A percentile compares a stretch with the other conserved stretches of the same genome.
Evolutionary conservation across 2,888 invertebrate species (phyloP).

Genomic region (Blastobasis adustella): DNA sequence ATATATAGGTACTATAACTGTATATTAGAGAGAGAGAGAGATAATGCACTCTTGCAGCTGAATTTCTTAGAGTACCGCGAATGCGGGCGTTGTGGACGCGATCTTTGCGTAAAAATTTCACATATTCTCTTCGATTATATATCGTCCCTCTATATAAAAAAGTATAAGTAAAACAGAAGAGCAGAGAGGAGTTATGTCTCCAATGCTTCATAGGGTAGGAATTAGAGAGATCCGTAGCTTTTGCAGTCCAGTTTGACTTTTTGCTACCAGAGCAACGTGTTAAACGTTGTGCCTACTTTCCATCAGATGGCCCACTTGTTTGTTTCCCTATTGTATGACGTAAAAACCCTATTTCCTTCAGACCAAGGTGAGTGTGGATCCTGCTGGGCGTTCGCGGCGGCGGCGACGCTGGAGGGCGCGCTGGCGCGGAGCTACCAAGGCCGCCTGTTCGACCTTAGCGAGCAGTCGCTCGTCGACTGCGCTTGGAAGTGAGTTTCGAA

Average conservation of each 20-base stretch:
- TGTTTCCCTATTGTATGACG: not conserved
- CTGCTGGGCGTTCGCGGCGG: slow-evolving; percentile 40
- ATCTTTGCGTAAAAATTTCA: too few relatives aligned
- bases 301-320: not conserved
- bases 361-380: slow-evolving; percentile 40
- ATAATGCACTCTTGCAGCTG: too few relatives aligned
- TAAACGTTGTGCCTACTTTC: not conserved
- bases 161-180: too few relatives aligned
- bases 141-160: too few relatives aligned
- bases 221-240: not conserved
- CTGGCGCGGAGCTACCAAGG: slow-evolving; percentile 31
- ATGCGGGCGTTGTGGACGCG: too few relatives aligned
- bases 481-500: slow-evolving; percentile 35
- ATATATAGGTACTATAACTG: too few relatives aligned
- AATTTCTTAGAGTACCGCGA: too few relatives aligned
- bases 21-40: too few relatives aligned
- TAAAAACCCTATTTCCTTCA: slow-evolving; percentile 9
- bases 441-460: slow-evolving; percentile 34
- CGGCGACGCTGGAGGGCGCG: slow-evolving; percentile 37
- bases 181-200: not conserved
- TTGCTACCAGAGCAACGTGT: not conserved
- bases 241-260: not conserved
- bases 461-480: slow-evolving; percentile 44
- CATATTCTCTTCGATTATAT: too few relatives aligned
- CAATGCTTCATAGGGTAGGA: not conserved